Base-by-base conservation (phyloP, 1,140 invertebrate genomes). In the Drosophila ficusphila region DNA sequence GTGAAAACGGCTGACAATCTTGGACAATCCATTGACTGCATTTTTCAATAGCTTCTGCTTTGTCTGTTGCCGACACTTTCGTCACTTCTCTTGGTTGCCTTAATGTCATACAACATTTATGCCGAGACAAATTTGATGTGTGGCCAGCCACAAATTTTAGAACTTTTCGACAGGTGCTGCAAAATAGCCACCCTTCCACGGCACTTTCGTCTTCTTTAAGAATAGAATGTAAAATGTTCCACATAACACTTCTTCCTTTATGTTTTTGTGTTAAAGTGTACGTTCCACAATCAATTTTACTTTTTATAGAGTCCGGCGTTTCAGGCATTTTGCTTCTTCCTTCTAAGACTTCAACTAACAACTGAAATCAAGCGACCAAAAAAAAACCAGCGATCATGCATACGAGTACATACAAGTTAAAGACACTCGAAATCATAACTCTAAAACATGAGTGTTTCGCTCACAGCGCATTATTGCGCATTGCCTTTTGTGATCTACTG, bases 151-250 rank as follows among this genome's bases (percentile, higher is more conserved):
- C 23, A 23, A 23, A 23, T 23, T 23, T 23, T 5, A 23, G 48
- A 16, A 62, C 48, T 52, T 61, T 62, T 62, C 23, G 23, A 5
- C 23, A 23, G 23, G 23, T 23, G 23, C 23, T 23, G 23, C 23
- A 62, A 53, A 61, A 52, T 44, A 61, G 58, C 58, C 57, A 61
- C 57, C 57, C 58, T 61, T 61, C 19, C 57, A 51, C 38, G 47
- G 57, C 57, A 61, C 57, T 61, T 61, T 51, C 36, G 21, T 52
- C 48, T 53, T 62, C 39, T 62, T 53, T 62, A 53, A 62, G 0
- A 46, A 52, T 46, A n/a, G 41, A 34, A 57, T 12, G 41, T 48
- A 48, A 60, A 38, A 49, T 49, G 44, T 47, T 60, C 56, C 56
- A 48, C 11, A 60, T 60, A 58, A 58, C 23, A 58, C 44, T 48